A percentile compares a stretch with the other conserved stretches of the same genome.
phyloP scores from a whole-genome alignment of 2,888 invertebrate genomes.

The Gordius sp. region DNA sequence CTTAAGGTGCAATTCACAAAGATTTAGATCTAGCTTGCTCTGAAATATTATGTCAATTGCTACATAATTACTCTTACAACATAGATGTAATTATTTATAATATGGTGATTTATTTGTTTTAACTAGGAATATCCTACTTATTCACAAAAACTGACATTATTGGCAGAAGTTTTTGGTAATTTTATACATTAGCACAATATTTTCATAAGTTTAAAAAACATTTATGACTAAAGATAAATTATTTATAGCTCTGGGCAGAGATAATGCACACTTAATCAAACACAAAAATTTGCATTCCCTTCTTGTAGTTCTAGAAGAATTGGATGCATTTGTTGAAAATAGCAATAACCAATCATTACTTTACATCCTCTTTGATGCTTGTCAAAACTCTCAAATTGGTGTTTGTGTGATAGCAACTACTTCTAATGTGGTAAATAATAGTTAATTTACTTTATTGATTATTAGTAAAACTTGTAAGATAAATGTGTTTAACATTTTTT shows the following conservation, averaged over 20 bases:
- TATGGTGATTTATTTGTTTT: neutral
- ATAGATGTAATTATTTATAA: neutral
- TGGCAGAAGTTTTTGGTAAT: neutral
- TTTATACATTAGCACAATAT: no score
- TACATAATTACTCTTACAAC: neutral
- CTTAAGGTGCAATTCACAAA: neutral
- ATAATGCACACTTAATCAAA: neutral
- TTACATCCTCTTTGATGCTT: neutral
- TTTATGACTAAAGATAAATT: no score
- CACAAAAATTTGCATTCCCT: neutral
- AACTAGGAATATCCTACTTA: neutral
- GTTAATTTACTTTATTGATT: neutral
- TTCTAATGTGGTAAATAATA: neutral
- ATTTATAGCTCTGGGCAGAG: no score
- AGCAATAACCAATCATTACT: neutral
- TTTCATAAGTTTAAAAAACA: neutral
- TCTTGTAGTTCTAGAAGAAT: neutral
- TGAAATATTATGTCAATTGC: neutral
- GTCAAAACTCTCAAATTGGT: neutral
- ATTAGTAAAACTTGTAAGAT: no score
- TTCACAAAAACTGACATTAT: neutral
- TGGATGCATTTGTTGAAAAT: neutral
- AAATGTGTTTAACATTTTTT: no score
- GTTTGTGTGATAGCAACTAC: neutral
- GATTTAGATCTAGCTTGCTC: neutral